phyloP scores from a whole-genome alignment of 2,113 vertebrate species.

The Ciconia maguari region DNA sequence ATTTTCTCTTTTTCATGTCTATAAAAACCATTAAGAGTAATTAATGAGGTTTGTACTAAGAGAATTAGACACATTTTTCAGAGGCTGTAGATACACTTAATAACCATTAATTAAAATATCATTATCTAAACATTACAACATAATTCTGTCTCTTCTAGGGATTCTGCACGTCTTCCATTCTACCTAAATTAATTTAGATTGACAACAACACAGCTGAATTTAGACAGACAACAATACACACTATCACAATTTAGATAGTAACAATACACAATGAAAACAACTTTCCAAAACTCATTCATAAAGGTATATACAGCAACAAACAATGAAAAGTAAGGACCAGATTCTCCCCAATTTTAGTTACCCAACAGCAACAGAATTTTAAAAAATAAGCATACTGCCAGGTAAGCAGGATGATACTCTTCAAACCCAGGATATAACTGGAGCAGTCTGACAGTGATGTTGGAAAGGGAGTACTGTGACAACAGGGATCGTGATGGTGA shows the following conservation, averaged over 20 bases:
- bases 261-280: background rate
- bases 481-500: background rate
- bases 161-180: background rate
- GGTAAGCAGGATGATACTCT: background rate
- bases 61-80: background rate
- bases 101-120: background rate
- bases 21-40: background rate
- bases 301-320: background rate
- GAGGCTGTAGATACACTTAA: background rate
- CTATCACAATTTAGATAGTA: background rate
- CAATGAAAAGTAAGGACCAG: background rate
- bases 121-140: background rate
- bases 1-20: background rate
- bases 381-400: background rate
- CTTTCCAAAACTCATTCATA: background rate
- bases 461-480: background rate
- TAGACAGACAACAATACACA: background rate
- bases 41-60: background rate
- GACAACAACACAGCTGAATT: background rate
- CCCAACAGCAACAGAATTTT: background rate
- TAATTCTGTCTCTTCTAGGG: background rate
- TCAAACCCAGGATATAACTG: background rate
- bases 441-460: background rate
- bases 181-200: background rate
- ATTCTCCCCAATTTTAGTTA: background rate